A percentile compares a stretch with the other conserved stretches of the same genome.
Evolutionary conservation across 2,888 invertebrate genomes (phyloP).

Genomic region (Lepidochrysops patricia): DNA sequence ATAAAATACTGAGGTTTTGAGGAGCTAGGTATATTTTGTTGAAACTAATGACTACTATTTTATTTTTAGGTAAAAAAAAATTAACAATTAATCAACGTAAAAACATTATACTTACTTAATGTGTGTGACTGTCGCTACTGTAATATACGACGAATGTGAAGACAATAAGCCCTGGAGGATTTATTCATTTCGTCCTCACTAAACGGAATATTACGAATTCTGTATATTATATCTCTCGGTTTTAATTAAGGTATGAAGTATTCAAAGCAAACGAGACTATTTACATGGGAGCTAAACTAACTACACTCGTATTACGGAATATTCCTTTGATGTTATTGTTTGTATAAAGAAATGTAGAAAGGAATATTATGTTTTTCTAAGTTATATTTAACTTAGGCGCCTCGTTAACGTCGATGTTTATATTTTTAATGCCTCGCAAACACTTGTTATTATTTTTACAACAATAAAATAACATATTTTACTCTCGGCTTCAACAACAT

Average conservation of each 20-base stretch:
- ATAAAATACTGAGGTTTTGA: no score
- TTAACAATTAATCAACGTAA: no score
- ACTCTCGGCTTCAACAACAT: no score
- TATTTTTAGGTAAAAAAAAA: no score
- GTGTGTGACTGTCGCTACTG: not conserved
- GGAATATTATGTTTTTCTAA: not conserved
- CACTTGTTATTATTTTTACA: no score
- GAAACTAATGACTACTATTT: no score
- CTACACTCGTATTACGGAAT: not conserved
- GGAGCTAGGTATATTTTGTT: no score
- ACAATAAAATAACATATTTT: no score
- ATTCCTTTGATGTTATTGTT: not conserved
- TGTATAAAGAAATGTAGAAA: not conserved
- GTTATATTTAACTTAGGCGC: not conserved
- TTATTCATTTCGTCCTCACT: slow-evolving; percentile 5
- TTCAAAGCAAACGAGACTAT: not conserved
- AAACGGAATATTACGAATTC: not conserved
- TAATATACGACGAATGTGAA: not conserved
- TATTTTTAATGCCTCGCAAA: no score
- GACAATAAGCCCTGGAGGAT: not conserved
- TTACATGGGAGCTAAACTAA: slow-evolving; percentile 6
- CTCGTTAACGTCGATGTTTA: not conserved
- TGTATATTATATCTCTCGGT: not conserved
- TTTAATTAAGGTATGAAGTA: slow-evolving; percentile 12
- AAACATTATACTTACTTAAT: no score